phyloP scores from a whole-genome alignment of 2,888 invertebrate species.

The Linnaemya tessellans region DNA sequence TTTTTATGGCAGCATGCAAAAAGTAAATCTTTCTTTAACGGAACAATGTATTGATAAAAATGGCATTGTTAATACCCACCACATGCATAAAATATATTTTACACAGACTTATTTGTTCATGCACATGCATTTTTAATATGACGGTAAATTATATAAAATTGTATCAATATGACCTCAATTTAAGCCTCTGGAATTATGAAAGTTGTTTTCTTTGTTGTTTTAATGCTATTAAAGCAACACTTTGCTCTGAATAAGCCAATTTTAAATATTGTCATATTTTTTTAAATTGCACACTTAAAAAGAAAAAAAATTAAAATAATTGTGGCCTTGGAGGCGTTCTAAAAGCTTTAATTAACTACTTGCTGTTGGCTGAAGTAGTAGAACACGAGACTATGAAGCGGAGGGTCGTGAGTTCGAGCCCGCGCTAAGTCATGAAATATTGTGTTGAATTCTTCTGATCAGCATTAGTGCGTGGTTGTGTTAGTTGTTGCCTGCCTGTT shows the following conservation, averaged over 20 bases:
- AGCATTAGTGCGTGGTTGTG: too few species aligned
- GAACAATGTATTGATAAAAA: slow-evolving; percentile 41
- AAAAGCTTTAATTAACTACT: not conserved
- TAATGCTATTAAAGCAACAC: not conserved
- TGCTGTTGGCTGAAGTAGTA: too few species aligned
- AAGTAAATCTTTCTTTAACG: slow-evolving; percentile 31
- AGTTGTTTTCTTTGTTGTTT: not conserved
- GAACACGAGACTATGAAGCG: too few species aligned
- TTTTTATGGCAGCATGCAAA: not conserved
- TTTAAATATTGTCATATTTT: slow-evolving; percentile 2
- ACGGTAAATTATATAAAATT: slow-evolving; percentile 11
- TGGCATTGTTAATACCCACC: slow-evolving; percentile 17
- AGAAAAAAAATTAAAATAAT: slow-evolving; percentile 26
- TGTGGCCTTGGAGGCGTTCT: slow-evolving; percentile 23
- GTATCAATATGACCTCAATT: slow-evolving; percentile 31
- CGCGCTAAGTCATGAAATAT: too few species aligned
- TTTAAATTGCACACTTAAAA: slow-evolving; percentile 6
- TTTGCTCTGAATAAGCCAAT: slow-evolving; percentile 4
- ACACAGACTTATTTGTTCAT: slow-evolving; percentile 11
- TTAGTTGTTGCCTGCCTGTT: too few species aligned
- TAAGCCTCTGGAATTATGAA: not conserved
- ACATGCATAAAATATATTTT: not conserved
- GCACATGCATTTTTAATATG: slow-evolving; percentile 2
- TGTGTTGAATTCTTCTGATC: too few species aligned
- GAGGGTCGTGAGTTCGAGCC: too few species aligned